A percentile compares a stretch with the other conserved stretches of the same genome.
Evolutionary conservation across 2,113 vertebrate genomes (phyloP).

Genomic region (Picathartes gymnocephalus): DNA sequence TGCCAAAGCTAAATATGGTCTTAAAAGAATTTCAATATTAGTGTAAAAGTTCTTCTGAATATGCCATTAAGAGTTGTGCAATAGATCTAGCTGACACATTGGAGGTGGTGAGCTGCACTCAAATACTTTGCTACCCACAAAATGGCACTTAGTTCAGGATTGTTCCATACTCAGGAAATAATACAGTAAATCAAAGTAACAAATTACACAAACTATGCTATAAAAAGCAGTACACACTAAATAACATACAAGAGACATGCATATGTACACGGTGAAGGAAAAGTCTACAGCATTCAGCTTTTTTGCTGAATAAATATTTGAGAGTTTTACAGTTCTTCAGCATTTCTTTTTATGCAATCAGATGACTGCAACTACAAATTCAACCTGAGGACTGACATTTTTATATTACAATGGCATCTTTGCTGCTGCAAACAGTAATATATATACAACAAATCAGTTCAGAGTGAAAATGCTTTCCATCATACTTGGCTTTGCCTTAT

Average conservation of each 20-base stretch:
- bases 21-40: not conserved
- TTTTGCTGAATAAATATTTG: not conserved
- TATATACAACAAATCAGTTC: not conserved
- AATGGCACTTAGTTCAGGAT: not conserved
- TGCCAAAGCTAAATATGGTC: not conserved
- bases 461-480: not conserved
- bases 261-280: not conserved
- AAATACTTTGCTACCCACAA: conserved; percentile 13
- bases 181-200: not conserved
- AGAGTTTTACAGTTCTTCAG: not conserved
- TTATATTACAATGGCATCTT: not conserved
- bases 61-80: not conserved
- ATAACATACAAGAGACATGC: not conserved
- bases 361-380: conserved; percentile 1
- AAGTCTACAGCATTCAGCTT: not conserved
- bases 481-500: not conserved
- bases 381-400: not conserved
- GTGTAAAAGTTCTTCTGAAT: not conserved
- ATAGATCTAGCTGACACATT: not conserved
- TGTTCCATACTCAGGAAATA: not conserved
- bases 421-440: conserved; percentile 2
- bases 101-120: conserved; percentile 1
- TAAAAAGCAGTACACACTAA: not conserved
- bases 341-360: not conserved
- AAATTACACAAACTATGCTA: not conserved